Evolutionary conservation across 2,797 vertebrate genomes (phyloP), one percentile per base, ranked within the genome.

Genomic region (Thamnophis elegans): DNA sequence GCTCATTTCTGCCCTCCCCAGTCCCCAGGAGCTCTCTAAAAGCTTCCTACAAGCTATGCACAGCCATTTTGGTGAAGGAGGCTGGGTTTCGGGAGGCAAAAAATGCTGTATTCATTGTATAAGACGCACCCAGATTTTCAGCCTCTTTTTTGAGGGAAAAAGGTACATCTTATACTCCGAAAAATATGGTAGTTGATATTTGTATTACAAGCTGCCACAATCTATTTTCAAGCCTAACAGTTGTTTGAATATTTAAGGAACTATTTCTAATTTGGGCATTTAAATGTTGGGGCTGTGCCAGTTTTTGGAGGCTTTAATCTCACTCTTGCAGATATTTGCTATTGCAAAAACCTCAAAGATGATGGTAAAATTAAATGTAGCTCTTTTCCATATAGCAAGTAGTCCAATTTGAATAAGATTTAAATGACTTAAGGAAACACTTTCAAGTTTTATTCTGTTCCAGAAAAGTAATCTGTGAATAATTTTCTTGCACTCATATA

Each of bases 401-500:
- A 88, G 47, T 85, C 93, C 91, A 10, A 92, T 94, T 93, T 93
- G 89, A 93, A 92, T 78, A 13, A 91, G 91, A 92, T 94, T 94
- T 91, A 86, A 93, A 86, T 94, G 92, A 89, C 94, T 0, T 68
- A 12, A 86, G 94, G 94, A 94, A 88, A 86, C 88, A 88, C 94
- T 93, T 94, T 87, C 14, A 86, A 82, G 60, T 88, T 93, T 90
- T 90, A 88, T 78, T 78, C 47, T 4, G 0, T 18, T 89, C 94
- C 51, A 54, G 59, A 94, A 95, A 94, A 93, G 93, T 94, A 73
- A 91, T 89, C 91, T 93, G 14, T 0, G 85, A 92, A 93, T 96
- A 93, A 93, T 95, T 95, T 94, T 86, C 26, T 90, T 20, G 5
- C 54, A 51, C 42, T 58, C 42, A 88, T n/a, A 59, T 16, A 25